Evolutionary conservation across 1,140 invertebrate species (phyloP), one percentile per base, ranked within the genome.

Genomic region (Drosophila tsacasi): DNA sequence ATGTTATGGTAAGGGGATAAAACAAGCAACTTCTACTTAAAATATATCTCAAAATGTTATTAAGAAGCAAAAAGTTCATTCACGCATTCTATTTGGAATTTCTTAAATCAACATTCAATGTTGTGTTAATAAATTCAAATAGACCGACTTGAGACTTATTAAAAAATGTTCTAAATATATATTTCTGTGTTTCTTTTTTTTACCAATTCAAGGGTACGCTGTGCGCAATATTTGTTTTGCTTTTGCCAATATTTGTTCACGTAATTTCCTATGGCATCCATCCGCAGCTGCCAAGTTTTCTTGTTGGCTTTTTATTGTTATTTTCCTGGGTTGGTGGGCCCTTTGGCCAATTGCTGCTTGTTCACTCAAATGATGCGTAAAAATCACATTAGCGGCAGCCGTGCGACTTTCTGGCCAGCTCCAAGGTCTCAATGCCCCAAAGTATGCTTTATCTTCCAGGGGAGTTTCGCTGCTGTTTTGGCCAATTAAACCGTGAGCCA

Each of bases 341-440:
- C 60, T 57, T 78, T 67, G 64, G 79, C 64, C 60, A 80, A 79
- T 77, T 71, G 57, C 50, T 65, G 76, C 75, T 59, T 85, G 85
- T 49, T 76, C 74, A 71, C 76, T 83, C 74, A 89, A 89, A 89
- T 89, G 81, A 79, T 79, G 81, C 72, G 85, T 80, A 90, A 90
- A 85, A 89, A 89, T 89, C 78, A 89, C 82, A 89, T 89, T 89
- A 89, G 82, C 83, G 85, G 75, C 83, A 86, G 83, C 62, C 78
- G 82, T 86, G 82, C 69, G 78, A 60, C 72, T 67, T 76, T 86
- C 81, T 75, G 76, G 61, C 55, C 69, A 23, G 42, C 27, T 54
- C 60, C 59, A 58, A 60, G 49, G 55, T 17, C 42, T 32, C 42
- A 44, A 57, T 25, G 39, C 46, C 67, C 60, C 49, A 59, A 73